A percentile compares a stretch with the other conserved stretches of the same genome.
Evolutionary conservation across 2,113 vertebrate species (phyloP).

Genomic region (Tympanuchus pallidicinctus): DNA sequence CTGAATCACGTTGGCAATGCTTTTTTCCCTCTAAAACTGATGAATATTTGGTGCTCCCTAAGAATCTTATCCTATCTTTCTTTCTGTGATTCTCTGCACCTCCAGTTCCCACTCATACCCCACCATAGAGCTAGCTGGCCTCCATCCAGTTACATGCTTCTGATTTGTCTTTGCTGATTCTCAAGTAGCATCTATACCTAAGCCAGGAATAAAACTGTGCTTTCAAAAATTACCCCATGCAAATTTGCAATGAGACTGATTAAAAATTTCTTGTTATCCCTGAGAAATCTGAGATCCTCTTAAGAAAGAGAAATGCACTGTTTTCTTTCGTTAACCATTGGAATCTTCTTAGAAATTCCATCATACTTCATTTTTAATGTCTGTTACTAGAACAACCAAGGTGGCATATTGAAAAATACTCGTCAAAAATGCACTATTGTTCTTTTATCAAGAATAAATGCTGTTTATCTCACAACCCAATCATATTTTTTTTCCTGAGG

Average conservation of each 20-base stretch:
- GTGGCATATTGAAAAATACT: conserved; percentile 60
- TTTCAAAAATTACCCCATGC: not conserved
- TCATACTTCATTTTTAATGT: conserved; percentile 70
- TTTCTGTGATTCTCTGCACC: not conserved
- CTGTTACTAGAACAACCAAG: conserved; percentile 54
- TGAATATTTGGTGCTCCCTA: not conserved
- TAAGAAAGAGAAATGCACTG: not conserved
- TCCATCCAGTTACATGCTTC: not conserved
- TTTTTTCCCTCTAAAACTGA: not conserved
- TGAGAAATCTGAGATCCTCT: not conserved
- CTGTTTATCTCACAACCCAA: conserved; percentile 60
- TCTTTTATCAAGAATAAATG: conserved; percentile 70
- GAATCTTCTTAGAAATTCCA: conserved; percentile 35
- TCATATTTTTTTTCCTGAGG: conserved; percentile 48
- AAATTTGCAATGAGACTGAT: not conserved
- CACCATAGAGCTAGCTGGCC: not conserved
- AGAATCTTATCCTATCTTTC: not conserved
- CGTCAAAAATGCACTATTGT: conserved; percentile 63
- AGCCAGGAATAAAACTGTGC: not conserved
- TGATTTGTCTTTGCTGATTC: not conserved
- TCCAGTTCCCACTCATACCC: not conserved
- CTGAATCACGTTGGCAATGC: not conserved
- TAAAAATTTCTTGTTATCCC: not conserved
- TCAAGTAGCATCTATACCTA: not conserved
- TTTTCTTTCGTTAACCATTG: not conserved